A percentile compares a stretch with the other conserved stretches of the same genome.
Conservation (phyloP, 2,888 invertebrate species). For the Ecliptopera silaceata region DNA sequence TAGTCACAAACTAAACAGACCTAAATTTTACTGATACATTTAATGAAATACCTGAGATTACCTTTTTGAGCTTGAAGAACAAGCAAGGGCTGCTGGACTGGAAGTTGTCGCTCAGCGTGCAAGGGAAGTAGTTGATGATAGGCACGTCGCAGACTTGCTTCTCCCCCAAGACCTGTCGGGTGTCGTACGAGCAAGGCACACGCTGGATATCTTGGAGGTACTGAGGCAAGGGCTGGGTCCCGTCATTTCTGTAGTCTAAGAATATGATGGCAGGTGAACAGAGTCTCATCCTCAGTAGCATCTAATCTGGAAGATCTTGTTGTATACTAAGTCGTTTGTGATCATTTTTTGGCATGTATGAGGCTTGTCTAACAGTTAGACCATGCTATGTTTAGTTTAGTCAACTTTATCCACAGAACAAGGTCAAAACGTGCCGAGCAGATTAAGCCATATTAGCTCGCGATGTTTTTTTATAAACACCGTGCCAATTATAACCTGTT, state of each 20-base stretch:
- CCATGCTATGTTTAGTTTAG: too few relatives aligned
- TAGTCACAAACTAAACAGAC: background rate
- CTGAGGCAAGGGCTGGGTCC: background rate
- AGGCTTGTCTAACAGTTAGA: too few relatives aligned
- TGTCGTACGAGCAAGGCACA: slow-evolving; percentile 85
- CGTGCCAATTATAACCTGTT: too few relatives aligned
- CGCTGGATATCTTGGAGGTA: slow-evolving; percentile 75
- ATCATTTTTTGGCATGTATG: too few relatives aligned
- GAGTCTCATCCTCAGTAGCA: too few relatives aligned
- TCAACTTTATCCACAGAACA: too few relatives aligned
- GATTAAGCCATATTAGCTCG: too few relatives aligned
- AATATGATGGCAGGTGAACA: background rate
- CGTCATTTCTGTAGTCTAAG: background rate
- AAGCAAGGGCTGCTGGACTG: slow-evolving; percentile 95
- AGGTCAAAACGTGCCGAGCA: too few relatives aligned
- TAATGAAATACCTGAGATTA: slow-evolving; percentile 58
- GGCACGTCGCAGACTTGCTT: slow-evolving; percentile 93
- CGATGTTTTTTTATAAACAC: too few relatives aligned
- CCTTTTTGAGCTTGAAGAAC: slow-evolving; percentile 98
- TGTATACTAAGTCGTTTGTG: too few relatives aligned
- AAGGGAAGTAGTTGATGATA: slow-evolving; percentile 87
- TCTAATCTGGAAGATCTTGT: too few relatives aligned
- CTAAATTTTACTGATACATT: background rate
- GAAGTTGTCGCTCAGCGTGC: slow-evolving; percentile 92
- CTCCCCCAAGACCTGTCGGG: slow-evolving; percentile 69